phyloP scores from a whole-genome alignment of 1,140 invertebrate genomes.

The Sarcophaga bullata region DNA sequence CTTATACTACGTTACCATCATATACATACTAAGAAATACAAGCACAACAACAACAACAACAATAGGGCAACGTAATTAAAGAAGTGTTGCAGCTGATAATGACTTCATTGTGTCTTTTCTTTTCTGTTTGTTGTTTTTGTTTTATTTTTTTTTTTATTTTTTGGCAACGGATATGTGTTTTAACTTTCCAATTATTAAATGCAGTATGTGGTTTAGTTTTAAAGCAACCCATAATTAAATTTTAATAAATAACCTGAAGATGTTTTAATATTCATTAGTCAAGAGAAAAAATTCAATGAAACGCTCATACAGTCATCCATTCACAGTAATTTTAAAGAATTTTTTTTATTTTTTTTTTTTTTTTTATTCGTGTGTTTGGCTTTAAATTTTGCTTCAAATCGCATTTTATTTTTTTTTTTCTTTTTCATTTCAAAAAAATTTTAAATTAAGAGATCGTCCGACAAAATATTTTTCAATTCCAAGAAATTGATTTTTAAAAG shows the following conservation, averaged over 20 bases:
- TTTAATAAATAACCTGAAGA: constrained; percentile 31
- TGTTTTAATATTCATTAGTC: constrained; percentile 4
- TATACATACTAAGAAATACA: background rate
- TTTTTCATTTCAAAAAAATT: background rate
- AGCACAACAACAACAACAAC: background rate
- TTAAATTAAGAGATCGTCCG: background rate
- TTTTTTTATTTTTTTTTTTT: too few relatives aligned
- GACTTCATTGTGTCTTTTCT: constrained; percentile 7
- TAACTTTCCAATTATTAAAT: constrained; percentile 26
- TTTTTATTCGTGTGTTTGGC: background rate
- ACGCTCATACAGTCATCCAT: background rate
- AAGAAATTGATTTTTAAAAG: background rate
- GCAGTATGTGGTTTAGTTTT: background rate
- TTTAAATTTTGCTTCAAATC: background rate
- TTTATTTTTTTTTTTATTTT: background rate
- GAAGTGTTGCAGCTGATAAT: constrained; percentile 16
- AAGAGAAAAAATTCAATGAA: background rate
- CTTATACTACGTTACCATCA: too few relatives aligned
- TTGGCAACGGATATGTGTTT: constrained; percentile 4
- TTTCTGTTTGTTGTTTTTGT: background rate
- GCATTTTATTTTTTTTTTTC: background rate
- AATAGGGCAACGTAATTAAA: background rate
- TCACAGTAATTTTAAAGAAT: background rate
- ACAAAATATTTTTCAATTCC: background rate
- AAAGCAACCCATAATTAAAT: constrained; percentile 24